phyloP scores from a whole-genome alignment of 2,113 vertebrate species.

The Thunnus maccoyii region DNA sequence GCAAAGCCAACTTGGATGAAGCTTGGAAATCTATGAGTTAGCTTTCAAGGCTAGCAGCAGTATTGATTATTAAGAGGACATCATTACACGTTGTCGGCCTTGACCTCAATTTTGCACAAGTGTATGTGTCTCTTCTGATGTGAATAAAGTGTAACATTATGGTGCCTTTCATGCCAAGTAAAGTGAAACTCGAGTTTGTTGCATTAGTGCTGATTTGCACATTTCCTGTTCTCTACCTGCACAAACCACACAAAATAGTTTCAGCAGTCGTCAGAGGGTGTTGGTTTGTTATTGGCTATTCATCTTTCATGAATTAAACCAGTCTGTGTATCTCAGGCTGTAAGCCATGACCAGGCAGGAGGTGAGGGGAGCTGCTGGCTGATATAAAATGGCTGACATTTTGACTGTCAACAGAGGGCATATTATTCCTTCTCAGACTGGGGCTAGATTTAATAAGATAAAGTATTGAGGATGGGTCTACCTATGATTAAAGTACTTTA shows the following conservation, averaged over 20 bases:
- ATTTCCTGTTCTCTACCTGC: slow-evolving; percentile 70
- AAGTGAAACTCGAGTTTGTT: slow-evolving; percentile 74
- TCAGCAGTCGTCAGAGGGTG: slow-evolving; percentile 43
- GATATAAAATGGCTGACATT: slow-evolving; percentile 84
- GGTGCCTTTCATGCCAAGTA: slow-evolving; percentile 51
- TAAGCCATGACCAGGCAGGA: slow-evolving; percentile 68
- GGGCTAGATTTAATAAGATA: not conserved
- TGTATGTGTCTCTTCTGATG: slow-evolving; percentile 9
- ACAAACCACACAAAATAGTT: slow-evolving; percentile 60
- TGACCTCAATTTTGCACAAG: slow-evolving; percentile 23
- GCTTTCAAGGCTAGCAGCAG: slow-evolving; percentile 69
- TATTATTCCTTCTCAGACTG: slow-evolving; percentile 37
- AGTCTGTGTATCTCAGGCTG: slow-evolving; percentile 54
- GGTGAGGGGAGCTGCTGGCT: slow-evolving; percentile 71
- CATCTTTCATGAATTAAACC: slow-evolving; percentile 66
- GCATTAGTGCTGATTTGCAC: slow-evolving; percentile 64
- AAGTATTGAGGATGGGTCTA: not conserved
- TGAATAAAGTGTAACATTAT: slow-evolving; percentile 65
- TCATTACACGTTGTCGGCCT: slow-evolving; percentile 23
- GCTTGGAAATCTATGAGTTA: slow-evolving; percentile 65
- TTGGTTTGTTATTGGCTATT: slow-evolving; percentile 52
- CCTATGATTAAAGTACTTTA: not conserved
- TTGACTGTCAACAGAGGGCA: slow-evolving; percentile 79
- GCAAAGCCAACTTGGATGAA: slow-evolving; percentile 71
- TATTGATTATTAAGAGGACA: slow-evolving; percentile 27